Evolutionary conservation across 2,113 vertebrate species (phyloP), one percentile per base, ranked within the genome.

Genomic region (Poeciliopsis occidentalis): DNA sequence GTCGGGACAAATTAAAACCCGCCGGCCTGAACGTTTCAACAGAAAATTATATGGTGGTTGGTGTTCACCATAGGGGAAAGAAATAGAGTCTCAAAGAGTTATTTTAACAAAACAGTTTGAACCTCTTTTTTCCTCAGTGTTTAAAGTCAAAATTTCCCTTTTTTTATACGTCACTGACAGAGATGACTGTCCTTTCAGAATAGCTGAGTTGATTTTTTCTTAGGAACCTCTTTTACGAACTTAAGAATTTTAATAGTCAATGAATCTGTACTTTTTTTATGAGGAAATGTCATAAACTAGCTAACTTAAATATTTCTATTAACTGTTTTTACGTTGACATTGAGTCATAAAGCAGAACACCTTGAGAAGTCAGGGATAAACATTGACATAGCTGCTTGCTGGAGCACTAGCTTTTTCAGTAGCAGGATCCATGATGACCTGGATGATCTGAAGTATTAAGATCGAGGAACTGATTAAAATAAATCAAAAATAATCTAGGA

Each of bases 31-130:
- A n/a, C n/a, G n/a, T n/a, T n/a, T n/a, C n/a, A n/a, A n/a, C n/a
- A n/a, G n/a, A n/a, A n/a, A n/a, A n/a, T n/a, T n/a, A n/a, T n/a
- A n/a, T n/a, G n/a, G n/a, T n/a, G n/a, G n/a, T n/a, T n/a, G n/a
- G n/a, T n/a, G n/a, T n/a, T n/a, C n/a, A n/a, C n/a, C n/a, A n/a
- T 83, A 96, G 95, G 77, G 86, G 93, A 78, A 98, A 96, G 92
- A 98, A 96, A 89, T 96, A 96, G 81, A 77, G 24, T 24, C 67
- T 67, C 4, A 22, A 22, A 27, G 17, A 61, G 19, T 67, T 64
- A n/a, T n/a, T 71, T 63, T 69, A 32, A 75, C 12, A 8, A 63
- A 80, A 85, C 17, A 63, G 37, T 60, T 32, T 41, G 41, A 63
- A 44, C 30, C 63, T n/a, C 1, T 0, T 75, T 66, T 79, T 69